Evolutionary conservation across 2,113 vertebrate genomes (phyloP).

Genomic region (Aldabrachelys gigantea): DNA sequence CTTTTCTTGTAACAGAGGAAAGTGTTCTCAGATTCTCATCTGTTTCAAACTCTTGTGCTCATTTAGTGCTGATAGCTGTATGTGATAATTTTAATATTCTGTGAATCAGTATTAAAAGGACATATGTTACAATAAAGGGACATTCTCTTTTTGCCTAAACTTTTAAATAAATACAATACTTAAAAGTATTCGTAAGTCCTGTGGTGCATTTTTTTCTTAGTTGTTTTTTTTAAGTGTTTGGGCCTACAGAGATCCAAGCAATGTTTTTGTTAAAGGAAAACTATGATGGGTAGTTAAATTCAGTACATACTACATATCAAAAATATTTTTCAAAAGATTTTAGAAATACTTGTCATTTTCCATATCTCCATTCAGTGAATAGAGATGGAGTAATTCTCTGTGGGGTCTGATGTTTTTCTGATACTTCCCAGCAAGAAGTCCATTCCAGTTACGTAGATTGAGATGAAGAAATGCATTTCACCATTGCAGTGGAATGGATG

Average conservation of each 20-base stretch:
- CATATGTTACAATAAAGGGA: neutral
- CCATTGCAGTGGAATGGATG: no score
- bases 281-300: neutral
- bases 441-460: neutral
- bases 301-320: neutral
- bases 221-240: neutral
- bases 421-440: neutral
- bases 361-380: neutral
- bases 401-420: neutral
- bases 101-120: neutral
- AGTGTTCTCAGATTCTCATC: neutral
- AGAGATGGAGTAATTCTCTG: neutral
- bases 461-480: no score
- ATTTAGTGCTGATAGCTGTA: neutral
- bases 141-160: neutral
- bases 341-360: no score
- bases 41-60: neutral
- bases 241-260: neutral
- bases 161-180: neutral
- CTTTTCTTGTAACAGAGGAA: neutral
- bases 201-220: neutral
- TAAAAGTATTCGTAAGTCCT: neutral
- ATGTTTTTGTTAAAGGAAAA: neutral
- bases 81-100: neutral
- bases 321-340: no score